Conservation (phyloP, 1,140 invertebrate species). For the Drosophila dunni region DNA sequence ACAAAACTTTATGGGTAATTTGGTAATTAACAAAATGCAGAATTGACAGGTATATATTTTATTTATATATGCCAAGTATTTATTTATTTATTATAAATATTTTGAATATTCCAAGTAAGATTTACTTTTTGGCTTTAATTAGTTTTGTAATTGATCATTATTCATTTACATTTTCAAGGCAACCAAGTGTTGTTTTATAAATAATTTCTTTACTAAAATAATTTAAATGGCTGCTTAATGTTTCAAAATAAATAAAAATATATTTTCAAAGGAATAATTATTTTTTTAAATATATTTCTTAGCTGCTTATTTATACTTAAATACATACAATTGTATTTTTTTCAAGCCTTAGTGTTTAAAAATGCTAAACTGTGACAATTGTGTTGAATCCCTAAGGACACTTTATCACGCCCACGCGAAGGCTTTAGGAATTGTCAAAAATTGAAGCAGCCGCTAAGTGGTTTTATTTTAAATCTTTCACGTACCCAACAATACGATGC, state of each 20-base stretch:
- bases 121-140: neutral
- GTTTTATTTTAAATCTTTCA: slow-evolving; percentile 84
- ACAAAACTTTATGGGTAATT: slow-evolving; percentile 29
- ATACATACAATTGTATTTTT: slow-evolving; percentile 21
- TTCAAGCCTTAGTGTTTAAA: slow-evolving; percentile 15
- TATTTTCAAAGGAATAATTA: neutral
- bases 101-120: neutral
- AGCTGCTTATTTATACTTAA: neutral
- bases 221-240: no score
- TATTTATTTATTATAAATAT: no score
- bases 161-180: neutral
- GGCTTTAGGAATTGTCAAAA: slow-evolving; percentile 73
- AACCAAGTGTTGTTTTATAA: no score
- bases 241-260: neutral
- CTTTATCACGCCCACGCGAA: slow-evolving; percentile 54
- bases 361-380: slow-evolving; percentile 14
- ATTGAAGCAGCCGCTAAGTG: slow-evolving; percentile 73
- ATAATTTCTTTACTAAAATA: no score
- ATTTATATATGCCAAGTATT: no score
- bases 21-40: slow-evolving; percentile 14
- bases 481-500: slow-evolving; percentile 52
- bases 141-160: neutral
- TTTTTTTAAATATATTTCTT: neutral
- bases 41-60: neutral
- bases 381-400: slow-evolving; percentile 46